Conservation (phyloP, 1,140 invertebrate genomes). For the Harpegnathos saltator region DNA sequence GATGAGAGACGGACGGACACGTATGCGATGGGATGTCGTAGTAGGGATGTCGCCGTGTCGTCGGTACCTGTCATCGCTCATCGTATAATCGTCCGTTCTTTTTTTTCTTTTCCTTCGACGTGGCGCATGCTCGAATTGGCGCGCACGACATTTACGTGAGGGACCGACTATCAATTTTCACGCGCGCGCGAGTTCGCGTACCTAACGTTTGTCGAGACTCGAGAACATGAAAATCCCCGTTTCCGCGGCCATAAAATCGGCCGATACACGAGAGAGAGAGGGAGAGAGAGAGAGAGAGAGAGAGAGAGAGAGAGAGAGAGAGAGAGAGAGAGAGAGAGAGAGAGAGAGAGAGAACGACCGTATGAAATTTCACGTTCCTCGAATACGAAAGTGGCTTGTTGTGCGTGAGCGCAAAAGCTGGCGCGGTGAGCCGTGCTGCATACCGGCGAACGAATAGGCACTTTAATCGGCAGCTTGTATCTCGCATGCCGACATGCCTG, state of each 20-base stretch:
- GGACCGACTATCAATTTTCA: too few relatives aligned
- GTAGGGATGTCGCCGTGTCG: too few relatives aligned
- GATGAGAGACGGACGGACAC: too few relatives aligned
- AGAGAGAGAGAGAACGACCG: neutral
- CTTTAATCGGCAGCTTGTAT: slow-evolving; percentile 71
- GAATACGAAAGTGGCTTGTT: slow-evolving; percentile 7
- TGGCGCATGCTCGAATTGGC: neutral
- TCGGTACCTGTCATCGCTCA: too few relatives aligned
- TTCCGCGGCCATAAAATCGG: neutral
- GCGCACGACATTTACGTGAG: neutral
- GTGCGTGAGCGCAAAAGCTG: slow-evolving; percentile 24
- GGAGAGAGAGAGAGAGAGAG: too few relatives aligned
- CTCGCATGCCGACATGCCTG: slow-evolving; percentile 63
- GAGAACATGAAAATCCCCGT: neutral
- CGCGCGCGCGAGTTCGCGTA: neutral
- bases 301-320: too few relatives aligned
- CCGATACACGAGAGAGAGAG: neutral
- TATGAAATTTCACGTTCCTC: slow-evolving; percentile 33
- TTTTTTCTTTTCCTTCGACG: too few relatives aligned
- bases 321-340: too few relatives aligned
- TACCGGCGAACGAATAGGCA: slow-evolving; percentile 52
- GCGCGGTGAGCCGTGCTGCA: slow-evolving; percentile 12
- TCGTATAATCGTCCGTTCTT: too few relatives aligned
- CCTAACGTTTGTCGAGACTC: neutral
- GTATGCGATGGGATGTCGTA: too few relatives aligned